Evolutionary conservation across 2,888 invertebrate genomes (phyloP).

Genomic region (Cephus rjabovi): DNA sequence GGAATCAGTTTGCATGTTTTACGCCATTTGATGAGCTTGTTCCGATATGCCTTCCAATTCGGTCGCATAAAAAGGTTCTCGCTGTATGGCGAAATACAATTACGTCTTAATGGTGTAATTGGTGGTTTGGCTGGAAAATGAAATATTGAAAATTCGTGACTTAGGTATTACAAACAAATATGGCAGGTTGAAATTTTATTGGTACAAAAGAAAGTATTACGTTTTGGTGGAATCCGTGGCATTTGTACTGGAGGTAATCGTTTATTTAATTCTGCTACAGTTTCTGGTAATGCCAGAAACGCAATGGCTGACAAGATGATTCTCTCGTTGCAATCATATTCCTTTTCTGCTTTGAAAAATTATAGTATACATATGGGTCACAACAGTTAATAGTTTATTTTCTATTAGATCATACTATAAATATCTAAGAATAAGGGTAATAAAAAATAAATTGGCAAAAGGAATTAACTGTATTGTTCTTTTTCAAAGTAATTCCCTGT

Average conservation of each 20-base stretch:
- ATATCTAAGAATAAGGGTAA: not conserved
- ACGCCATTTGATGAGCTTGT: constrained; percentile 41
- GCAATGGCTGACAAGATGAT: constrained; percentile 59
- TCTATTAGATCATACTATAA: not conserved
- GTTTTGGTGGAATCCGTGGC: constrained; percentile 47
- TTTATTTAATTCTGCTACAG: constrained; percentile 48
- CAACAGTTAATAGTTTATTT: constrained; percentile 1
- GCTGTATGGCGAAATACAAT: constrained; percentile 42
- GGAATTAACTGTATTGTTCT: constrained; percentile 50
- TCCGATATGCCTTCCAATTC: constrained; percentile 43
- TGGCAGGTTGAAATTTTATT: not conserved
- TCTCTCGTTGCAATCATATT: constrained; percentile 56
- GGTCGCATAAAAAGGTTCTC: constrained; percentile 36
- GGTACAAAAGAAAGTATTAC: constrained; percentile 34
- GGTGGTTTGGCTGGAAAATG: constrained; percentile 40
- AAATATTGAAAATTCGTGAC: not conserved
- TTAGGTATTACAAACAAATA: not conserved
- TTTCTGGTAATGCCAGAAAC: constrained; percentile 55
- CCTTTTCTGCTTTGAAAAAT: constrained; percentile 40
- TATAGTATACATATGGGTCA: constrained; percentile 3
- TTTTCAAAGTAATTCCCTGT: constrained; percentile 55
- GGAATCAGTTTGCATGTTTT: constrained; percentile 33
- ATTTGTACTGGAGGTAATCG: constrained; percentile 44
- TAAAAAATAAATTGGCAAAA: constrained; percentile 3
- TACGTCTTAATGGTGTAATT: constrained; percentile 17